Conservation (phyloP, 2,888 invertebrate species). For the Cheilosia vulpina region DNA sequence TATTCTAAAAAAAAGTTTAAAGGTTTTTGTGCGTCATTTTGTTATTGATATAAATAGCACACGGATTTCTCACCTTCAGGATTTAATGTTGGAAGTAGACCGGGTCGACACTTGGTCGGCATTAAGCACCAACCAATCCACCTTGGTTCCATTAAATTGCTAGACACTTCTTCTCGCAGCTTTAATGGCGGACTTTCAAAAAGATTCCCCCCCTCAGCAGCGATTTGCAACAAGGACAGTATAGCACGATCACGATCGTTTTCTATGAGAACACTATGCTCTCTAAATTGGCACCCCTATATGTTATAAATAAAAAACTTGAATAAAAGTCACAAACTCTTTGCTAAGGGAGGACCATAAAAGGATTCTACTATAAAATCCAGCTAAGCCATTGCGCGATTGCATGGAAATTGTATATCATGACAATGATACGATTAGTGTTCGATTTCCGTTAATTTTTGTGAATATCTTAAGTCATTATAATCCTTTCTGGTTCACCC, state of each 20-base stretch:
- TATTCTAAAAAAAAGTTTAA: slow-evolving; percentile 76
- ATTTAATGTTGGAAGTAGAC: slow-evolving; percentile 81
- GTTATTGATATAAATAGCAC: not conserved
- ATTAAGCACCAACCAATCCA: slow-evolving; percentile 82
- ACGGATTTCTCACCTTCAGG: slow-evolving; percentile 76
- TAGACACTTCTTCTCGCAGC: slow-evolving; percentile 77
- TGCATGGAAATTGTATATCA: too few relatives aligned
- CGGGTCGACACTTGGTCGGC: slow-evolving; percentile 82
- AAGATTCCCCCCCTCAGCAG: slow-evolving; percentile 81
- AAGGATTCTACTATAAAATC: not conserved
- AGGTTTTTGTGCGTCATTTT: not conserved
- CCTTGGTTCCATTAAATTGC: slow-evolving; percentile 78
- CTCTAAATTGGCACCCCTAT: slow-evolving; percentile 90
- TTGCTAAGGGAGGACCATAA: not conserved
- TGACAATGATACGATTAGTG: too few relatives aligned
- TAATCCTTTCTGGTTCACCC: too few relatives aligned
- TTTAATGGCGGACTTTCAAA: slow-evolving; percentile 79
- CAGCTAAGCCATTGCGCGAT: not conserved
- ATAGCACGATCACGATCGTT: slow-evolving; percentile 88
- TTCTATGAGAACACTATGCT: slow-evolving; percentile 88
- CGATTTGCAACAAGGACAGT: slow-evolving; percentile 83
- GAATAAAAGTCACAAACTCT: not conserved
- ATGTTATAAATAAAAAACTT: slow-evolving; percentile 14
- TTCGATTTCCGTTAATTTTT: too few relatives aligned
- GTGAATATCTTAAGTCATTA: too few relatives aligned